These are phyloP conservation scores for Enteromius unitaeniatus DNA, from an alignment of 2,797 vertebrate genomes.

Conservation along the genomic window DNA sequence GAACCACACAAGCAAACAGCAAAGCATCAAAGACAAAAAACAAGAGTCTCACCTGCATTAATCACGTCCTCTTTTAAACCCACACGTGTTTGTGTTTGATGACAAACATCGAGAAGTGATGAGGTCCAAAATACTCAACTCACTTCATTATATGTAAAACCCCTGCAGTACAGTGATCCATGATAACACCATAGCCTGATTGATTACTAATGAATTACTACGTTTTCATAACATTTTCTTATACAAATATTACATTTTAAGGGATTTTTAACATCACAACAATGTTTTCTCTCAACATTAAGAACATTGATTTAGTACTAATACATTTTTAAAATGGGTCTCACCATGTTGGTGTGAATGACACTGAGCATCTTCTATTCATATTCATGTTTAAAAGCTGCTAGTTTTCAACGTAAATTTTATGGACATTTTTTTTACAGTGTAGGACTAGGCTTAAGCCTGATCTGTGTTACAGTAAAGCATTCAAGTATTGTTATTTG, in stretches of 20 bases:
- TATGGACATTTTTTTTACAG: too few relatives aligned
- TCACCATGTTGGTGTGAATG: too few relatives aligned
- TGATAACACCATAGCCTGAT: too few relatives aligned
- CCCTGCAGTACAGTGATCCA: background rate
- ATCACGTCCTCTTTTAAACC: background rate
- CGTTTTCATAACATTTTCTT: background rate
- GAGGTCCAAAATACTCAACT: background rate
- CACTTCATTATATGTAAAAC: background rate
- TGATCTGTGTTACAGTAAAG: too few relatives aligned
- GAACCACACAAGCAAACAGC: conserved; percentile 23
- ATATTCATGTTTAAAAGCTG: too few relatives aligned
- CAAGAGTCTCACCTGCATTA: conserved; percentile 19
- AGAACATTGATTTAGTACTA: background rate
- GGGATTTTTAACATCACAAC: background rate
- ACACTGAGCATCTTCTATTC: too few relatives aligned
- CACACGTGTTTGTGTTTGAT: conserved; percentile 1
- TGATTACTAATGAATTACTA: too few relatives aligned
- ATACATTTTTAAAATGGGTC: too few relatives aligned
- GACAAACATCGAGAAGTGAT: background rate
- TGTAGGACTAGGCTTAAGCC: too few relatives aligned
- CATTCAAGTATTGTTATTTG: background rate
- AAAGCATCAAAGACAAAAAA: conserved; percentile 37
- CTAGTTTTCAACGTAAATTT: too few relatives aligned
- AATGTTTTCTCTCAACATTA: background rate
- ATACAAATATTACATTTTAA: background rate